phyloP scores from a whole-genome alignment of 2,888 invertebrate species.

The Antheraea assamensis region DNA sequence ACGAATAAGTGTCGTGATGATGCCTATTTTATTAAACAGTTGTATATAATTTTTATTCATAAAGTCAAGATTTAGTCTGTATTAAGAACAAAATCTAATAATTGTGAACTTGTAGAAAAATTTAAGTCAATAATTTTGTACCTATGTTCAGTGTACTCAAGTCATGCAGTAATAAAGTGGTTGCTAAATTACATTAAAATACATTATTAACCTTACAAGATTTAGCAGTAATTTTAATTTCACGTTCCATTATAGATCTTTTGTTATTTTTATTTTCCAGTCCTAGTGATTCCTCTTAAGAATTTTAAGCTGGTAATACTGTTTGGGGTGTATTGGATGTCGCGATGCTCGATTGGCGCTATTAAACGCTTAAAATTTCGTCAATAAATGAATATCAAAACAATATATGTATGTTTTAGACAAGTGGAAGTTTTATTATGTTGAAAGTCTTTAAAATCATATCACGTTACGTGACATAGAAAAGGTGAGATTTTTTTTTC shows the following conservation, averaged over 20 bases:
- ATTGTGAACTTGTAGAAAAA: too few relatives aligned
- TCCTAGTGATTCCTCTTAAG: neutral
- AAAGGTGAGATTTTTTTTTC: slow-evolving; percentile 31
- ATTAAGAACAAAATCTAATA: neutral
- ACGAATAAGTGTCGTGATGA: too few relatives aligned
- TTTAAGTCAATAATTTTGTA: too few relatives aligned
- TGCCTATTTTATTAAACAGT: neutral
- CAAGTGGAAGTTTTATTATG: slow-evolving; percentile 25
- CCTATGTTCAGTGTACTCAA: too few relatives aligned
- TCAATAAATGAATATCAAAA: neutral
- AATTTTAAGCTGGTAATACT: neutral
- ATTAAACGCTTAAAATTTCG: slow-evolving; percentile 37
- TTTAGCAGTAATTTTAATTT: neutral
- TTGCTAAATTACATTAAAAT: too few relatives aligned
- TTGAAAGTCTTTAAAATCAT: neutral
- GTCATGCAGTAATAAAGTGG: too few relatives aligned
- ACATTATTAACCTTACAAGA: neutral
- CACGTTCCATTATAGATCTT: neutral
- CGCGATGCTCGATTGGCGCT: slow-evolving; percentile 41
- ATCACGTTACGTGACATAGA: slow-evolving; percentile 6
- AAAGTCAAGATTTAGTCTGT: neutral
- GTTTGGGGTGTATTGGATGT: neutral
- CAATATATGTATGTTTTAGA: slow-evolving; percentile 6
- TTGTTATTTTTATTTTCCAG: neutral
- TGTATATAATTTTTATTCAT: neutral